Conservation (phyloP, 1,140 invertebrate species). For the Drosophila kikkawai region DNA sequence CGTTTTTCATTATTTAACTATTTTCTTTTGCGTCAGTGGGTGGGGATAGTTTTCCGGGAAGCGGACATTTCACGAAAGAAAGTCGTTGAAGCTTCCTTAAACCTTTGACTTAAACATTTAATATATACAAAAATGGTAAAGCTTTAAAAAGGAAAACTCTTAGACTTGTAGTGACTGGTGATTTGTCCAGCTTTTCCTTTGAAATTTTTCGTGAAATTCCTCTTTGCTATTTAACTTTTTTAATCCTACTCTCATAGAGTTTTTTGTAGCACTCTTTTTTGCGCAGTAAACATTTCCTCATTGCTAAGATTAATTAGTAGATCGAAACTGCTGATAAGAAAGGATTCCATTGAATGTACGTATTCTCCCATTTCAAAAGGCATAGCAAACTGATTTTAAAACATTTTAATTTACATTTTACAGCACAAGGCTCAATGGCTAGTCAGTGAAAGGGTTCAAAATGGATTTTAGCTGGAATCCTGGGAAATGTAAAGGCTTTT, state of each 20-base stretch:
- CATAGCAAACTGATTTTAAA: background rate
- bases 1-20: constrained; percentile 6
- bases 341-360: background rate
- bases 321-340: background rate
- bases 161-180: background rate
- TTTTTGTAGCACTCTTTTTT: constrained; percentile 3
- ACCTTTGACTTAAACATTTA: background rate
- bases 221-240: background rate
- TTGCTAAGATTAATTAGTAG: constrained; percentile 2
- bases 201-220: background rate
- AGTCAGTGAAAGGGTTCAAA: background rate
- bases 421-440: background rate
- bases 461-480: background rate
- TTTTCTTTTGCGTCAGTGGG: background rate
- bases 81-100: background rate
- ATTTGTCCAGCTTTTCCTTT: background rate
- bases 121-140: background rate
- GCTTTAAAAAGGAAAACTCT: background rate
- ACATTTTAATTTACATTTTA: constrained; percentile 1
- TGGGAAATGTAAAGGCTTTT: background rate
- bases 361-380: background rate
- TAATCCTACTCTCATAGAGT: background rate
- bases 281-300: background rate
- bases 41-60: background rate
- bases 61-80: background rate